Percentiles rank a stretch among this genome's conserved stretches.
Evolutionary conservation across 2,797 vertebrate genomes (phyloP).

Genomic region (Sebastes melanostomus): DNA sequence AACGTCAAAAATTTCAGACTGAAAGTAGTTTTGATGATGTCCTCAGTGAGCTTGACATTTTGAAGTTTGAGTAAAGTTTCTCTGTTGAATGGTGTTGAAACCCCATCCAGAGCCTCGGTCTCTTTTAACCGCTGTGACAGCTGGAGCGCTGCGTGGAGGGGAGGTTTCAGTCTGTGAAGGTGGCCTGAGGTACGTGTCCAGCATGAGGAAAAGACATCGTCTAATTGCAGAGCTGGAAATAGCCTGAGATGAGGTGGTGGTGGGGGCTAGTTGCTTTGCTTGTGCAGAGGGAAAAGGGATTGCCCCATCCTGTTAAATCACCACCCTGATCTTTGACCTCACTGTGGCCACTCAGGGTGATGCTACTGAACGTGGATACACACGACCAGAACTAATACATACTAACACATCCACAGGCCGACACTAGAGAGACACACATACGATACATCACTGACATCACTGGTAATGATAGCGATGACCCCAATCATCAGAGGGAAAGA

Average conservation of each 20-base stretch:
- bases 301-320: slow-evolving; percentile 69
- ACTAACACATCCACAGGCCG: slow-evolving; percentile 32
- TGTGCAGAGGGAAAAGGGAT: slow-evolving; percentile 35
- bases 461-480: slow-evolving; percentile 75
- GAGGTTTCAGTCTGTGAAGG: slow-evolving; percentile 50
- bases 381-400: slow-evolving; percentile 24
- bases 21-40: background rate
- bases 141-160: slow-evolving; percentile 19
- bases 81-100: background rate
- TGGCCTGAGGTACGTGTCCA: slow-evolving; percentile 62
- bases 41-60: background rate
- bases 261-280: background rate
- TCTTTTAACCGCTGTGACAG: slow-evolving; percentile 39
- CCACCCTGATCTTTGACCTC: slow-evolving; percentile 72
- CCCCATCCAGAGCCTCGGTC: background rate
- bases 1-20: background rate
- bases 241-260: slow-evolving; percentile 40
- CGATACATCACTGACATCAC: slow-evolving; percentile 66
- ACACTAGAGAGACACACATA: slow-evolving; percentile 24
- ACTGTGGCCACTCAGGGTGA: slow-evolving; percentile 54
- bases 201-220: slow-evolving; percentile 60
- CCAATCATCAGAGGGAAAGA: slow-evolving; percentile 72
- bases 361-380: slow-evolving; percentile 34
- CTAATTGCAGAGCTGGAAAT: slow-evolving; percentile 73
- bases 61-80: background rate